Evolutionary conservation across 2,888 invertebrate genomes (phyloP).

Genomic region (Brenthis hecate): DNA sequence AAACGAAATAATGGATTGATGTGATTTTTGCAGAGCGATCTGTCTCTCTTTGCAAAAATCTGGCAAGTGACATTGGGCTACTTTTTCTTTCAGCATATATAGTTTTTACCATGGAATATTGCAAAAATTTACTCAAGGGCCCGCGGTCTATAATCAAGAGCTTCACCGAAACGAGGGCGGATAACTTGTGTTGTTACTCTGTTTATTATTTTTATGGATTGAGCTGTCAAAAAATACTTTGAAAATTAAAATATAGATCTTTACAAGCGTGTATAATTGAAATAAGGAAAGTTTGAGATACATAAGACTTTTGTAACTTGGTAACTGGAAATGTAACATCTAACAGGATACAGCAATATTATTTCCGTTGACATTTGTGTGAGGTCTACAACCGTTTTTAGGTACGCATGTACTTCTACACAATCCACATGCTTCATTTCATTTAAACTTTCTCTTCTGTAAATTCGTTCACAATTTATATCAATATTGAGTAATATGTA

Average conservation of each 20-base stretch:
- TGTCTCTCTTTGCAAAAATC: no score
- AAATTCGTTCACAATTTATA: not conserved
- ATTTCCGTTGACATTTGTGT: conserved; percentile 41
- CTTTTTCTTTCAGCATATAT: no score
- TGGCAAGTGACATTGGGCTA: no score
- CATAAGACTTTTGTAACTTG: conserved; percentile 18
- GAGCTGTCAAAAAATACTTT: no score
- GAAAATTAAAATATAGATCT: no score
- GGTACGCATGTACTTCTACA: not conserved
- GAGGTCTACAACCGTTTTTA: conserved; percentile 33
- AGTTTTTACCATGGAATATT: no score
- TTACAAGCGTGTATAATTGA: not conserved
- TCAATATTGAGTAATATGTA: not conserved
- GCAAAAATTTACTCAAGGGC: no score
- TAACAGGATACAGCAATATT: conserved; percentile 42
- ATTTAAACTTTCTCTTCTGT: not conserved
- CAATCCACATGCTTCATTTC: conserved; percentile 8
- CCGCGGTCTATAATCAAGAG: no score
- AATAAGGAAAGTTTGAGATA: not conserved
- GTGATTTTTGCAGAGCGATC: not conserved
- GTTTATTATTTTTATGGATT: no score
- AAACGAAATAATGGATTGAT: no score
- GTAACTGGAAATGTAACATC: conserved; percentile 33
- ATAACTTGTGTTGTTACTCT: no score
- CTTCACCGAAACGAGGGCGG: no score